Evolutionary conservation across 1,140 invertebrate genomes (phyloP), one percentile per base, ranked within the genome.

Genomic region (Agraylea sexmaculata): DNA sequence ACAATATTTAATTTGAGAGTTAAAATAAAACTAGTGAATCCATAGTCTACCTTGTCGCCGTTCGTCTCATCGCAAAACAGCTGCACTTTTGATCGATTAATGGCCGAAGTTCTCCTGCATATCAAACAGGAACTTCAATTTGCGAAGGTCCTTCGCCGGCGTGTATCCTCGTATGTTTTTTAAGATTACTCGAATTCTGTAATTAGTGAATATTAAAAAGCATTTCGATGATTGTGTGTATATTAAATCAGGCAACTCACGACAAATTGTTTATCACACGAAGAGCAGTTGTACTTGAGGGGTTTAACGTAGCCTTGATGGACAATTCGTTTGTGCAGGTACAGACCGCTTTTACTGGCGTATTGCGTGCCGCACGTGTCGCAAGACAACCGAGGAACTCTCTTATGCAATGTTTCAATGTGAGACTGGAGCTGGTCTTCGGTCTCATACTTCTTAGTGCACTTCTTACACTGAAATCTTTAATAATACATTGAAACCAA

Each of bases 101-200:
- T n/a, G n/a, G n/a, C n/a, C n/a, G n/a, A n/a, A n/a, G n/a, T n/a
- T n/a, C n/a, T n/a, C n/a, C n/a, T n/a, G n/a, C n/a, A n/a, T n/a
- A n/a, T n/a, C n/a, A n/a, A 63, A 60, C 4, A 56, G 52, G 54
- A 64, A 64, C 19, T 47, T 45, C 4, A 56, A 47, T 1, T 65
- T 64, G 53, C 71, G 73, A 32, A 64, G 70, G 70, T 41, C 68
- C 60, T 52, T 73, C 64, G 47, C 74, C 73, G 1, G 73, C 77
- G 52, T 77, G 74, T 1, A 68, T 69, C 15, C 74, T 57, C 55
- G 73, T 68, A 52, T 77, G 74, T 40, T 74, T 73, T 28, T 60
- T 61, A 37, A 74, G 58, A 20, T 66, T n/a, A n/a, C n/a, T n/a
- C n/a, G n/a, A n/a, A n/a, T n/a, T n/a, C n/a, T n/a, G n/a, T n/a